Evolutionary conservation across 2,797 vertebrate genomes (phyloP).

Genomic region (Trematomus bernacchii): DNA sequence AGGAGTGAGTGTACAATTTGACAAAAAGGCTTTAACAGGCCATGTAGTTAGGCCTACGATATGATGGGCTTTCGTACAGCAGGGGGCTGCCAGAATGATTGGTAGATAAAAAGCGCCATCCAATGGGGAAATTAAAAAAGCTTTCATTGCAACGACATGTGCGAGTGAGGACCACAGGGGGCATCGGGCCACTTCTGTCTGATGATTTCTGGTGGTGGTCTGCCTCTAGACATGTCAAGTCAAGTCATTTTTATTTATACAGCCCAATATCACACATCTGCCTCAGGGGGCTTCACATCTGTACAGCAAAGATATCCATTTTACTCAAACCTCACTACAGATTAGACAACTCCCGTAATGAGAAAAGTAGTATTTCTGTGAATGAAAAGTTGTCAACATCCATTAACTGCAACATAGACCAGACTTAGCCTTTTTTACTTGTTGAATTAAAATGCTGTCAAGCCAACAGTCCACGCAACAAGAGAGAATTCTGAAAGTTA

Average conservation of each 20-base stretch:
- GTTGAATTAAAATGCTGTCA: not conserved
- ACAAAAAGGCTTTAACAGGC: not conserved
- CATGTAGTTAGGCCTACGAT: not conserved
- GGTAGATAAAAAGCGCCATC: constrained; percentile 4
- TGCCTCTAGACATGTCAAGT: not conserved
- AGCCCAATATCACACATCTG: no score
- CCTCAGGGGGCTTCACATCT: no score
- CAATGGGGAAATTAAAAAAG: constrained; percentile 12
- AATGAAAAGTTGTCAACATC: not conserved
- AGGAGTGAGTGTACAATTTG: not conserved
- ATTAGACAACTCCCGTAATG: no score
- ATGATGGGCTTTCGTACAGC: constrained; percentile 2
- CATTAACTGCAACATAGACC: not conserved
- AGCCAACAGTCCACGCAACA: not conserved
- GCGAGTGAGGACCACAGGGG: not conserved
- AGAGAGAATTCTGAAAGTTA: no score
- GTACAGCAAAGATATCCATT: no score
- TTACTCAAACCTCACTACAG: no score
- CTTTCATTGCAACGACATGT: constrained; percentile 7
- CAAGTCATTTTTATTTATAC: no score
- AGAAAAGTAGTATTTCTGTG: no score
- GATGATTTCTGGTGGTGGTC: not conserved
- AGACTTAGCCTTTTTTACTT: not conserved
- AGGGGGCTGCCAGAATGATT: not conserved
- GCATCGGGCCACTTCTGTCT: not conserved